Percentiles rank a stretch among this genome's conserved stretches.
Conservation (phyloP, 1,140 invertebrate species). For the Platyura marginata region DNA sequence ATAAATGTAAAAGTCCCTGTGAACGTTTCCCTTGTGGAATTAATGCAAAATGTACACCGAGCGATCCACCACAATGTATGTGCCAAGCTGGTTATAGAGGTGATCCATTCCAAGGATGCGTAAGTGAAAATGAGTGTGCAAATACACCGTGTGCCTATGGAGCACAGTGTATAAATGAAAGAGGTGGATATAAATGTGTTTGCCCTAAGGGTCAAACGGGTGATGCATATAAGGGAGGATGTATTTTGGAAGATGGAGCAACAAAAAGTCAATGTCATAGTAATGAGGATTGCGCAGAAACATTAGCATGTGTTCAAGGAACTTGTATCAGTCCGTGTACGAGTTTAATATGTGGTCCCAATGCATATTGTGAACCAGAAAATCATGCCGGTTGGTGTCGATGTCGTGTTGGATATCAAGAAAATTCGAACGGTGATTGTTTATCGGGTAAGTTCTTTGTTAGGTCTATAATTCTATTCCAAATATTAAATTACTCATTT, state of each 20-base stretch:
- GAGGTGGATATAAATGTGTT: slow-evolving; percentile 66
- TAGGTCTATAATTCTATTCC: not conserved
- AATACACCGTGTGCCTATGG: slow-evolving; percentile 59
- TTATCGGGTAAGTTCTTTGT: slow-evolving; percentile 43
- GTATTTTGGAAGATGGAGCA: slow-evolving; percentile 30
- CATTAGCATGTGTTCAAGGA: slow-evolving; percentile 53
- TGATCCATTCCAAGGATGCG: slow-evolving; percentile 62
- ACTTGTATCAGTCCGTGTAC: slow-evolving; percentile 67
- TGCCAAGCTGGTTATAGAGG: slow-evolving; percentile 70
- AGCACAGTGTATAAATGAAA: slow-evolving; percentile 71
- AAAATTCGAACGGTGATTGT: slow-evolving; percentile 56
- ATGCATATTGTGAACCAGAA: slow-evolving; percentile 73
- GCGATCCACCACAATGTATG: slow-evolving; percentile 72
- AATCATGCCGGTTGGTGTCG: slow-evolving; percentile 77
- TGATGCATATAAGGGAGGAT: slow-evolving; percentile 66
- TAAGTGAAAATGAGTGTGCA: slow-evolving; percentile 66
- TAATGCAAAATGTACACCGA: slow-evolving; percentile 81
- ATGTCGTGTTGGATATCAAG: slow-evolving; percentile 61
- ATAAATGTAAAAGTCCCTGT: slow-evolving; percentile 77
- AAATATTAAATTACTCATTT: not conserved
- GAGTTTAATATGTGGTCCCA: slow-evolving; percentile 55
- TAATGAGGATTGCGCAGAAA: slow-evolving; percentile 62
- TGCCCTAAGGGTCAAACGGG: slow-evolving; percentile 64
- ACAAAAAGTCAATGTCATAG: slow-evolving; percentile 40
- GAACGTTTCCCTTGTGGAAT: slow-evolving; percentile 75